Base-by-base conservation (phyloP, 2,888 invertebrate genomes). In the Hydrotaea diabolus region DNA sequence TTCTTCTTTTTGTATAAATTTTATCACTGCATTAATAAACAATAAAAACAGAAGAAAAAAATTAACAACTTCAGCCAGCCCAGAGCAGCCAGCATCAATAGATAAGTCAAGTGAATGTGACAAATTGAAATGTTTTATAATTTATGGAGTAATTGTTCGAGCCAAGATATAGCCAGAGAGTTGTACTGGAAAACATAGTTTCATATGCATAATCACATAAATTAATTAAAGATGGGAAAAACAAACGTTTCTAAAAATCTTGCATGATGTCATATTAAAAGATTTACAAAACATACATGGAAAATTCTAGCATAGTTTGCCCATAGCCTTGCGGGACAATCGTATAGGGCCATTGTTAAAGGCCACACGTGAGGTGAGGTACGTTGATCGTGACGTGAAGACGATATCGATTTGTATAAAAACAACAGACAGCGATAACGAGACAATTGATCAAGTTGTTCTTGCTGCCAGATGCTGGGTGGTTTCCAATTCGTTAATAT, bases 111-210 rank as follows among this genome's bases (percentile, higher is more conserved):
- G 83, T 83, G 80, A 78, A 84, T 84, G 85, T 86, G 86, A 85
- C 85, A 86, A 86, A 86, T 86, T 86, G 84, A 77, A 78, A 81
- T 72, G 66, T 81, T 79, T 81, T 84, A 53, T 81, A 84, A 81
- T 82, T 83, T 82, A 75, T 86, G 72, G 75, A 80, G 77, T 84
- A 78, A 72, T 80, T 31, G 31, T 31, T 21, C 17, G 31, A 31
- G 31, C 2, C 31, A 31, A 31, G 31, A 31, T 2, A 31, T 2
- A 31, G 31, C 2, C 3, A 31, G 31, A 31, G 31, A 31, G 31
- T 4, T 31, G 31, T 64, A 39, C 39, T 11, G 31, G 8, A 64
- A n/a, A 64, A 17, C 36, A 36, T 31, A n/a, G 1, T 8, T 39
- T 17, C 17, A 7, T 13, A 17, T 64, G 36, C 36, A 64, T 64